Base-by-base conservation (phyloP, 2,113 vertebrate species). In the Dipodomys stephensi region DNA sequence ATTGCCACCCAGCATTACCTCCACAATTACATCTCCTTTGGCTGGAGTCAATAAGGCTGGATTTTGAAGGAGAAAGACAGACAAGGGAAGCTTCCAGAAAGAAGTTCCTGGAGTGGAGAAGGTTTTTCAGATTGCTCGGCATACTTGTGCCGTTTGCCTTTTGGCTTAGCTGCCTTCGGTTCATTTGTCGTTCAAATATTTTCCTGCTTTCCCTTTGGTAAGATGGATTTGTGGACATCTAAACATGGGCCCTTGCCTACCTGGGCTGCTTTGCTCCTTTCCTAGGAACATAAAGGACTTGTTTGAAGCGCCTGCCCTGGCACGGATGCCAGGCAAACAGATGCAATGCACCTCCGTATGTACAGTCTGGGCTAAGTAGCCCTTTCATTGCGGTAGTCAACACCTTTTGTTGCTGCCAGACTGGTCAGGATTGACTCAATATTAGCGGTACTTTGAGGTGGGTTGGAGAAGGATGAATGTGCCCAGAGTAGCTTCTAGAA, bases 361-460 rank as follows among this genome's bases (percentile, higher is more conserved):
- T 22, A 23, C 25, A 35, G 25, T 72, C 78, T 12, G 30, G 86
- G 67, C 39, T 96, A 93, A 95, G 95, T 80, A 93, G 93, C 10
- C 73, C 77, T 93, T 97, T 90, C 77, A 73, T 39, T 82, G 78
- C 30, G 19, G 53, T 9, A 84, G 94, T 96, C 94, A 93, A 71
- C 92, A 90, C 87, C 82, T 95, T 94, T 94, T 94, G 93, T 96
- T 94, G 91, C 57, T 95, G 94, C 78, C 96, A 95, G 94, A 83
- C 39, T 60, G 92, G 93, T 81, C 32, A 28, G 89, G 80, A 78
- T 22, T n/a, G 88, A 89, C 82, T 68, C 60, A 81, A 81, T 60
- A 68, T 82, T 89, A 69, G 80, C 60, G 0, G 0, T 32, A 2
- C 92, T 96, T 96, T 95, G 92, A 94, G 90, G 93, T 95, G 92